phyloP scores from a whole-genome alignment of 2,113 vertebrate genomes.

The Nycticorax nycticorax region DNA sequence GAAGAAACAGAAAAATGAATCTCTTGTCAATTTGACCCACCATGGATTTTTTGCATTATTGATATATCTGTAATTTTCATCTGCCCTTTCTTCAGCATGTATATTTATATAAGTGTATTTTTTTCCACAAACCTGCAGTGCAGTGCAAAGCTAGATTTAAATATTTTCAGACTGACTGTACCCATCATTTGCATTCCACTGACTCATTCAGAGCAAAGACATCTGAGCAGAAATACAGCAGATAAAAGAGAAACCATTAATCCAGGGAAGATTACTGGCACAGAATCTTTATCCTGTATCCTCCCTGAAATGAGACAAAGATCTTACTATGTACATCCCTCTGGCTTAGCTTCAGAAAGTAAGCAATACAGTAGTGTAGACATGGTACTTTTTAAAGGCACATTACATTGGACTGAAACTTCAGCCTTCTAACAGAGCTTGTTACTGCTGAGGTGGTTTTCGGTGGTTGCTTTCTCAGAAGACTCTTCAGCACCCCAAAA shows the following conservation, averaged over 20 bases:
- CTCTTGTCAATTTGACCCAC: constrained; percentile 72
- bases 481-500: background rate
- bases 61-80: constrained; percentile 73
- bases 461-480: constrained; percentile 21
- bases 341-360: constrained; percentile 81
- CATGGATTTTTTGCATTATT: constrained; percentile 42
- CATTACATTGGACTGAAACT: constrained; percentile 61
- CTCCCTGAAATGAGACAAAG: constrained; percentile 85
- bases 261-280: constrained; percentile 98
- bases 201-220: constrained; percentile 93
- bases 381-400: constrained; percentile 72
- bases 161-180: constrained; percentile 81
- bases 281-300: constrained; percentile 95
- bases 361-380: constrained; percentile 75
- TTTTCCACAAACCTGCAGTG: constrained; percentile 77
- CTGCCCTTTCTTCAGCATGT: constrained; percentile 60
- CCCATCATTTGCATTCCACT: constrained; percentile 98
- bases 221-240: constrained; percentile 97
- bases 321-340: constrained; percentile 83
- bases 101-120: constrained; percentile 31
- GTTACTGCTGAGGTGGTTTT: constrained; percentile 5
- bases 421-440: constrained; percentile 9
- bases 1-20: constrained; percentile 59
- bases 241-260: constrained; percentile 99
- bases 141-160: constrained; percentile 82